phyloP scores from a whole-genome alignment of 2,888 invertebrate genomes.

The Netelia melanura region DNA sequence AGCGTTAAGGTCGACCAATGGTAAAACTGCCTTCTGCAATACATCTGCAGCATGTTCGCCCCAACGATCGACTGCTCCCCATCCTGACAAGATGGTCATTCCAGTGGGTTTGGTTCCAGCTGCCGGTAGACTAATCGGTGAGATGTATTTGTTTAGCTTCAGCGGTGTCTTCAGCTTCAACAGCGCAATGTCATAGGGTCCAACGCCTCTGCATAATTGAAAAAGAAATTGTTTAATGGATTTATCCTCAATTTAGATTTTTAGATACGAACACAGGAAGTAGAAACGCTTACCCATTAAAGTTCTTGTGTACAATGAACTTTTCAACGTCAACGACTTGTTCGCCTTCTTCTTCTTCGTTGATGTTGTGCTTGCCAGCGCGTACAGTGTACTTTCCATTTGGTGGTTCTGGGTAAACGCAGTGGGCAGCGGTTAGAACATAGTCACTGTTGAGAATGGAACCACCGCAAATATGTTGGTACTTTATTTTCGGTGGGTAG shows the following conservation, averaged over 20 bases:
- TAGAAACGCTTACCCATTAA: slow-evolving; percentile 75
- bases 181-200: slow-evolving; percentile 86
- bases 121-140: slow-evolving; percentile 82
- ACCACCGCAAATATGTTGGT: slow-evolving; percentile 85
- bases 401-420: slow-evolving; percentile 78
- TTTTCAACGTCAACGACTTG: slow-evolving; percentile 75
- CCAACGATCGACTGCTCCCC: slow-evolving; percentile 84
- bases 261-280: neutral
- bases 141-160: slow-evolving; percentile 77
- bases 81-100: slow-evolving; percentile 83
- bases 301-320: slow-evolving; percentile 80
- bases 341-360: slow-evolving; percentile 80
- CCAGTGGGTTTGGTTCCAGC: slow-evolving; percentile 76
- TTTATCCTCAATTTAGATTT: neutral
- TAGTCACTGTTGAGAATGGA: slow-evolving; percentile 82
- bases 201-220: slow-evolving; percentile 71
- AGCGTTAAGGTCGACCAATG: slow-evolving; percentile 74
- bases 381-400: slow-evolving; percentile 82
- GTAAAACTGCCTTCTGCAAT: slow-evolving; percentile 79
- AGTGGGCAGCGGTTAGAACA: slow-evolving; percentile 85
- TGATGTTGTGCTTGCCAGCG: slow-evolving; percentile 86
- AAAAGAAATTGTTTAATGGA: neutral
- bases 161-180: slow-evolving; percentile 82
- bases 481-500: slow-evolving; percentile 67
- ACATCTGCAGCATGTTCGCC: slow-evolving; percentile 74